Conservation (phyloP, 1,140 invertebrate species). For the Trigoniulus corallinus region DNA sequence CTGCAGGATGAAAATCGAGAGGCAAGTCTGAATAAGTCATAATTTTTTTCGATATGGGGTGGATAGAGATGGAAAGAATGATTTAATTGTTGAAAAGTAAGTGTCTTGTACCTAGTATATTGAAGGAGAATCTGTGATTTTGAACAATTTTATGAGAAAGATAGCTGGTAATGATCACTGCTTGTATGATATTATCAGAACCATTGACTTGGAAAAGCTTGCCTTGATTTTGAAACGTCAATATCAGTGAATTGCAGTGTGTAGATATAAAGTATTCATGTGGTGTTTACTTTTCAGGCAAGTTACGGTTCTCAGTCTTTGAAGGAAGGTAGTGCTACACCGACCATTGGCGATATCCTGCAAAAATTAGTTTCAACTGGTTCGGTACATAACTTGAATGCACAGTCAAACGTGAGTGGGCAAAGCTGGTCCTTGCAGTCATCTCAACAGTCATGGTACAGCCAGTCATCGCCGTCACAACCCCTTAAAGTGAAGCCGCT, state of each 20-base stretch:
- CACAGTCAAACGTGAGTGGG: not conserved
- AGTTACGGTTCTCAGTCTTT: no score
- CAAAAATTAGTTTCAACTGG: not conserved
- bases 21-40: constrained; percentile 2
- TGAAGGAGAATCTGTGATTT: no score
- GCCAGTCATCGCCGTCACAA: not conserved
- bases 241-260: no score
- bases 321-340: not conserved
- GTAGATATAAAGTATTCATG: no score
- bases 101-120: not conserved
- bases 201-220: no score
- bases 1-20: constrained; percentile 13
- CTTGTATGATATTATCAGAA: no score
- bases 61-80: not conserved
- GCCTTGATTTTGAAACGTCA: no score
- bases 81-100: not conserved
- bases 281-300: no score
- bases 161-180: no score
- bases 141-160: no score
- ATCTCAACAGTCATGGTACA: not conserved
- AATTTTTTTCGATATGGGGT: not conserved
- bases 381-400: not conserved
- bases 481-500: not conserved
- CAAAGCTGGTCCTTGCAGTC: not conserved
- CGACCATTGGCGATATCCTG: not conserved